These are phyloP conservation scores for Anthophora plumipes DNA, from an alignment of 2,888 invertebrate genomes.

Conservation along the genomic window DNA sequence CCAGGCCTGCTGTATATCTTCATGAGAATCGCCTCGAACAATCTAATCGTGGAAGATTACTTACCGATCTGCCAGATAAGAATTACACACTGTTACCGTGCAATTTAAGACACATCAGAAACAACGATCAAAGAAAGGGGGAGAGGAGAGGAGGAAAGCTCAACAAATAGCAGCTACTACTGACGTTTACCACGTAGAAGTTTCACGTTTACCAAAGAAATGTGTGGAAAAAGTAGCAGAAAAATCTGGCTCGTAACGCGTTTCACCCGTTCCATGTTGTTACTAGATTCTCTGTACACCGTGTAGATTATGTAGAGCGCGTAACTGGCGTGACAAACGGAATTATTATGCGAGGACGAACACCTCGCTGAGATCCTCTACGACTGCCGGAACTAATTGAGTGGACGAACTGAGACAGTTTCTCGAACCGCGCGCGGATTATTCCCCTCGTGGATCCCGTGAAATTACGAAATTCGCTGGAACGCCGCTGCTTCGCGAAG, in stretches of 20 bases:
- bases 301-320: slow-evolving; percentile 76
- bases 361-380: slow-evolving; percentile 56
- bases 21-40: slow-evolving; percentile 7
- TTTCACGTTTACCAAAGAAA: neutral
- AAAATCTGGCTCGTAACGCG: neutral
- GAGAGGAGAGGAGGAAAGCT: no score
- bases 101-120: slow-evolving; percentile 9
- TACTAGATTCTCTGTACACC: slow-evolving; percentile 17
- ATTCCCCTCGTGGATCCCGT: slow-evolving; percentile 39
- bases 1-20: neutral
- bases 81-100: slow-evolving; percentile 15
- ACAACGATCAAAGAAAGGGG: neutral
- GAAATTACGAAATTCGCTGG: slow-evolving; percentile 40
- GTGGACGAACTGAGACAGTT: slow-evolving; percentile 65
- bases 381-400: slow-evolving; percentile 67
- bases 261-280: neutral
- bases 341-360: slow-evolving; percentile 76
- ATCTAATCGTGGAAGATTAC: slow-evolving; percentile 18
- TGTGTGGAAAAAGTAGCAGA: neutral
- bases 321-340: slow-evolving; percentile 78
- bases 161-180: neutral
- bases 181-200: neutral
- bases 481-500: slow-evolving; percentile 1
- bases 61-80: slow-evolving; percentile 3
- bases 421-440: slow-evolving; percentile 44